Percentiles rank a stretch among this genome's conserved stretches.
phyloP scores from a whole-genome alignment of 1,140 invertebrate genomes.

The Lasaia peninsularis region DNA sequence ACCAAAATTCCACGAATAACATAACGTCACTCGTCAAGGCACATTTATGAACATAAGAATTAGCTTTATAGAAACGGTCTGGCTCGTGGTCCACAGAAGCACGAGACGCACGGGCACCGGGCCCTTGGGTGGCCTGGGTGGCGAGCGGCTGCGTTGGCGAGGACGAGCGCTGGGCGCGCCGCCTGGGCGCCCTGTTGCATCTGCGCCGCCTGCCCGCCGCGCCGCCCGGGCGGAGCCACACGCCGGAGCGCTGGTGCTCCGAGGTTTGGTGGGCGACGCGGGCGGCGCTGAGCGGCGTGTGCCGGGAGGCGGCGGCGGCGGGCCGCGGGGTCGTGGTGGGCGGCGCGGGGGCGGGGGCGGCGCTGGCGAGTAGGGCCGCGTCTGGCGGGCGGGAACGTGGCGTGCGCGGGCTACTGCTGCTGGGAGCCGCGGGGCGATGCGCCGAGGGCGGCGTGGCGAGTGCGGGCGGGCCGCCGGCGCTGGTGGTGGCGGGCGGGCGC shows the following conservation, averaged over 20 bases:
- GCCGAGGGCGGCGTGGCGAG: slow-evolving; percentile 37
- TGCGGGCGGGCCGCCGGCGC: slow-evolving; percentile 67
- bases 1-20: too few relatives aligned
- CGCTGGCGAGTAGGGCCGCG: slow-evolving; percentile 27
- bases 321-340: slow-evolving; percentile 32
- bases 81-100: neutral
- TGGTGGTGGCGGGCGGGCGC: slow-evolving; percentile 71
- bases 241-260: too few relatives aligned
- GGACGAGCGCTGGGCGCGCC: neutral
- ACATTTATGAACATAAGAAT: too few relatives aligned
- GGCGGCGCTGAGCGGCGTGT: neutral
- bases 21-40: too few relatives aligned
- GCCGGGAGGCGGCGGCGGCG: slow-evolving; percentile 7
- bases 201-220: neutral
- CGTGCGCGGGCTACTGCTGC: slow-evolving; percentile 25
- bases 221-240: neutral
- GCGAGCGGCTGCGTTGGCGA: neutral
- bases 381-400: slow-evolving; percentile 8
- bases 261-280: neutral
- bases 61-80: too few relatives aligned
- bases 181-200: neutral
- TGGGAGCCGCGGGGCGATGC: slow-evolving; percentile 38
- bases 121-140: neutral
- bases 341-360: slow-evolving; percentile 33
- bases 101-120: neutral